Base-by-base conservation (phyloP, 2,797 vertebrate genomes). In the Octomys mimax region DNA sequence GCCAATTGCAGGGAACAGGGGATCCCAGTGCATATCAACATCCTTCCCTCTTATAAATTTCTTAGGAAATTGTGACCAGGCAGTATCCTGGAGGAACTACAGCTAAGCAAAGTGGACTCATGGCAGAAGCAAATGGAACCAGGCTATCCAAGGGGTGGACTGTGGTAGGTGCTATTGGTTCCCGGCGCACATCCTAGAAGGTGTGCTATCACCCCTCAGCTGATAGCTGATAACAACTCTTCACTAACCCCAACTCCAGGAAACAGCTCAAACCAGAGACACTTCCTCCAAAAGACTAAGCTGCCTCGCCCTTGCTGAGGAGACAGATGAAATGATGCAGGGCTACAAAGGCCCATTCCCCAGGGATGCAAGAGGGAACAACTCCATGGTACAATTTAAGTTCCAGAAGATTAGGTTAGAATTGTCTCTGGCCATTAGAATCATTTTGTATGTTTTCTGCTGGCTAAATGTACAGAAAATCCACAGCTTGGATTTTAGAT, bases 151-250 rank as follows among this genome's bases (percentile, higher is more conserved):
- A 39, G 52, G 24, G 1, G 18, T 77, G 70, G 31, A 68, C 68
- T 42, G 19, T 4, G 6, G 54, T 5, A 33, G 39, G 6, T 0
- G 1, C 19, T n/a, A 70, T 1, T 0, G 28, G 75, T 14, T 49
- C 19, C 12, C 52, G 21, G 2, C 28, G 10, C 19, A 22, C 21
- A 57, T 10, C 24, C 49, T 33, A 39, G 68, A 81, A 90, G 8
- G 46, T 26, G n/a, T 5, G 3, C 39, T 42, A 11, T 49, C 2
- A 1, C 9, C 18, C 33, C 61, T 42, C 7, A 5, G 42, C 24
- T 39, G 49, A 5, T 24, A 7, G 92, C 39, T 49, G 33, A 59
- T 12, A 36, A 31, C 52, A 68, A 13, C 28, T 12, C 24, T 6
- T 46, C 73, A 46, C 24, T 26, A 10, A 93, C 33, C 5, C 64